Base-by-base conservation (phyloP, 1,140 invertebrate species). In the Formica selysi region DNA sequence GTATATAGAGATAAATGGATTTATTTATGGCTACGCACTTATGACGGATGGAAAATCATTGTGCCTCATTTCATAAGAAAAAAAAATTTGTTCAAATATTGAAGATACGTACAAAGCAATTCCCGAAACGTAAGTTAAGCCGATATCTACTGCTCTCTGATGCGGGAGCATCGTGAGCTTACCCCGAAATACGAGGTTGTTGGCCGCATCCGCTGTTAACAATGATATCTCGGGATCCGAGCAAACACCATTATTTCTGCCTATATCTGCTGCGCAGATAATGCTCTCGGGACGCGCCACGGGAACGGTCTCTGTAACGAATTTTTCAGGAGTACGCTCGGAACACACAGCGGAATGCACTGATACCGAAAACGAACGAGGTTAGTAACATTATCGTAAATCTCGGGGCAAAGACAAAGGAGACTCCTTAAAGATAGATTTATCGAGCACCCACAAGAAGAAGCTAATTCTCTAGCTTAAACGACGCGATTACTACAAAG, bases 231-330 rank as follows among this genome's bases (percentile, higher is more conserved):
- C 86, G 61, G 83, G 78, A 90, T 90, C 87, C 89, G 70, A 70
- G 87, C 84, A 91, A 91, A 91, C 90, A 91, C 89, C 90, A 90
- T 90, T 90, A 91, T 90, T 91, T 90, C 87, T 85, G 48, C 54
- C 83, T 90, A 83, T 91, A 90, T 90, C 89, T 91, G 51, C 57
- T 48, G 51, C 61, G 68, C 74, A 85, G 89, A 90, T 87, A 89
- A 76, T 41, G 85, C n/a, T 48, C 57, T 26, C 32, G 61, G 80
- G 32, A 32, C 59, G 61, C 6, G 13, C 22, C 41, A 71, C 48
- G 80, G 54, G 38, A 83, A 83, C 36, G 62, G 51, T 85, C 71
- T 76, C 61, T 83, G 71, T 85, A 89, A 85, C 88, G 89, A 89
- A 90, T 90, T 85, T 89, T 90, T 87, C 88, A 48, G 26, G 64